Evolutionary conservation across 2,797 vertebrate genomes (phyloP), one percentile per base, ranked within the genome.

Genomic region (Sebastes goodei): DNA sequence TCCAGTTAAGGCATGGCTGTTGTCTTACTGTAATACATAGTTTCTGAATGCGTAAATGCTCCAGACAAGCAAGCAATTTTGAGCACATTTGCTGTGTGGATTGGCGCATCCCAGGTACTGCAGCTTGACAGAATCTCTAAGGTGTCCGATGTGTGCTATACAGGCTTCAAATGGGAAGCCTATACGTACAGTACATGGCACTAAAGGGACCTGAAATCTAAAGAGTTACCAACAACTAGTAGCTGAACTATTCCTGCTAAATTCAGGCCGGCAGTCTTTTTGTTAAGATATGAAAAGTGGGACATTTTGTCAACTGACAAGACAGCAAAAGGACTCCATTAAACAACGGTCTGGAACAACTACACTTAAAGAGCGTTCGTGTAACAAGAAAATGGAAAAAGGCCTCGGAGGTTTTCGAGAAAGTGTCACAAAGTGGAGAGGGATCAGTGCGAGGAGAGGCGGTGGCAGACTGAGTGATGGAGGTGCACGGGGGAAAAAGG

Each of bases 381-480:
- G 59, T 59, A 57, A 80, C 35, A 49, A 35, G 61, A 60, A 78
- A 55, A 30, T 33, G 25, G 38, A 82, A 85, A 23, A 79, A 79
- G 30, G 56, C 61, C 49, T 76, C 46, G 25, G 65, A 74, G 60
- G 25, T 66, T 85, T 80, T 64, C 23, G 21, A 33, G 35, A 56
- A 59, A 63, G 23, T 75, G 57, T 65, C 52, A 76, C 29, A 60
- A 62, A 68, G 71, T 49, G 33, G 12, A 57, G 63, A 59, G 17
- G 80, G 83, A 75, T 67, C 42, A 12, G 20, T 8, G 59, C 1
- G 21, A 62, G 64, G 35, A 67, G 25, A 27, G 69, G 75, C 57
- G 49, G 78, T 30, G 30, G 74, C 38, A 23, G 70, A 53, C 66
- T 61, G 79, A 79, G 59, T 60, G 74, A 88, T 65, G 66, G 84